These are phyloP conservation scores for Pseudochromis fuscus DNA, from an alignment of 2,797 vertebrate species.

Conservation along the genomic window DNA sequence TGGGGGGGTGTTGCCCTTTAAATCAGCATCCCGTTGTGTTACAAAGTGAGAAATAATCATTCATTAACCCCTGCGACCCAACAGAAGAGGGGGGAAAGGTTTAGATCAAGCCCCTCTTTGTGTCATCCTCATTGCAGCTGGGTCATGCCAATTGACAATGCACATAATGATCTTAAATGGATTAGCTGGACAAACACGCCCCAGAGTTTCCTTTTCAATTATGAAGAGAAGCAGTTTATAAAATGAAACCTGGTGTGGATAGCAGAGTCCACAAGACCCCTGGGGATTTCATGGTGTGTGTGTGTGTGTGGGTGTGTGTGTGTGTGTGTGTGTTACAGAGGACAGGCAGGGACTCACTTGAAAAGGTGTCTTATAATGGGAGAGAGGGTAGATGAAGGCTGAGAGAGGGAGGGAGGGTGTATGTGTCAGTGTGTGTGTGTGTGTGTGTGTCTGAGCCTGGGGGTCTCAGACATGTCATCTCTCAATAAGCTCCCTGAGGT, in stretches of 20 bases:
- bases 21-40: slow-evolving; percentile 80
- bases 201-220: slow-evolving; percentile 86
- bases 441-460: slow-evolving; percentile 23
- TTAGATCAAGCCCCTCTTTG: slow-evolving; percentile 72
- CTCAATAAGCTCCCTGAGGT: slow-evolving; percentile 82
- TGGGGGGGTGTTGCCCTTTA: slow-evolving; percentile 62
- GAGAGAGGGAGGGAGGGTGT: slow-evolving; percentile 28
- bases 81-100: slow-evolving; percentile 16
- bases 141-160: slow-evolving; percentile 82
- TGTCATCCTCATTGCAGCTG: slow-evolving; percentile 78
- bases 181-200: slow-evolving; percentile 85
- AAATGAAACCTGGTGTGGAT: slow-evolving; percentile 69
- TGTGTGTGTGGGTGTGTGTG: slow-evolving; percentile 44
- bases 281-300: slow-evolving; percentile 64
- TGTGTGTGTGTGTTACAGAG: slow-evolving; percentile 48
- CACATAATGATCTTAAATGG: slow-evolving; percentile 88
- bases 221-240: slow-evolving; percentile 80
- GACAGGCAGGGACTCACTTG: slow-evolving; percentile 37
- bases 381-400: slow-evolving; percentile 34
- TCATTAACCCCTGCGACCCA: slow-evolving; percentile 86
- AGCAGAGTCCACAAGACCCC: slow-evolving; percentile 61
- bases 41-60: slow-evolving; percentile 90
- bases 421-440: slow-evolving; percentile 33
- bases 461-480: slow-evolving; percentile 79
- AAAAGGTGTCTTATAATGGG: slow-evolving; percentile 59